phyloP scores from a whole-genome alignment of 2,888 invertebrate species.

The Pollenia griseotomentosa region DNA sequence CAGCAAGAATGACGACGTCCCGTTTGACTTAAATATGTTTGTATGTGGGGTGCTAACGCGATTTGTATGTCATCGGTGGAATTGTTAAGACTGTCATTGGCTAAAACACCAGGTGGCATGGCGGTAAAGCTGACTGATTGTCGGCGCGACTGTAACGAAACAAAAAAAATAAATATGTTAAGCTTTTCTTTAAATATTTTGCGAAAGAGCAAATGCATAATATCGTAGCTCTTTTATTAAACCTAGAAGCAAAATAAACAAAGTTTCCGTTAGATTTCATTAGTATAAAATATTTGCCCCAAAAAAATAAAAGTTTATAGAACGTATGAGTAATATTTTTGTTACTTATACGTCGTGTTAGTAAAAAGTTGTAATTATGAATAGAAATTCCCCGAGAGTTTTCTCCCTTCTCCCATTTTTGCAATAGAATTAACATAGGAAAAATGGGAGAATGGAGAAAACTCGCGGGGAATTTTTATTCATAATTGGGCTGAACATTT shows the following conservation, averaged over 20 bases:
- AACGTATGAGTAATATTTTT: conserved; percentile 51
- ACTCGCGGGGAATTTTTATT: no score
- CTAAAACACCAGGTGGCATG: conserved; percentile 84
- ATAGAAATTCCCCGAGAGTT: no score
- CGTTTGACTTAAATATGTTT: conserved; percentile 91
- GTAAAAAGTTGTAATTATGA: neutral
- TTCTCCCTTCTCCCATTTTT: no score
- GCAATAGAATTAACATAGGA: no score
- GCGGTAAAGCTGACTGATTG: conserved; percentile 83
- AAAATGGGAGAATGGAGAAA: no score
- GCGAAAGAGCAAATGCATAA: no score
- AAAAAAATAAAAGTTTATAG: neutral
- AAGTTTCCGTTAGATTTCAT: no score
- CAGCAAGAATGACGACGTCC: conserved; percentile 91
- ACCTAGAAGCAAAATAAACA: no score
- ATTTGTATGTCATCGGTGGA: conserved; percentile 86
- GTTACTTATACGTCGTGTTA: conserved; percentile 43
- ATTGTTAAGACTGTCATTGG: conserved; percentile 83
- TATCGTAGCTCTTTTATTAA: no score
- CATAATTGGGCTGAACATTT: no score
- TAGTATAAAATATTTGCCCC: neutral
- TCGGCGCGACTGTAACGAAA: conserved; percentile 81
- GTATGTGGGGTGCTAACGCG: conserved; percentile 88
- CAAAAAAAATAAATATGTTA: conserved; percentile 4
- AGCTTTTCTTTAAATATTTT: no score